Evolutionary conservation across 2,797 vertebrate genomes (phyloP), one percentile per base, ranked within the genome.

Genomic region (Chrosomus eos): DNA sequence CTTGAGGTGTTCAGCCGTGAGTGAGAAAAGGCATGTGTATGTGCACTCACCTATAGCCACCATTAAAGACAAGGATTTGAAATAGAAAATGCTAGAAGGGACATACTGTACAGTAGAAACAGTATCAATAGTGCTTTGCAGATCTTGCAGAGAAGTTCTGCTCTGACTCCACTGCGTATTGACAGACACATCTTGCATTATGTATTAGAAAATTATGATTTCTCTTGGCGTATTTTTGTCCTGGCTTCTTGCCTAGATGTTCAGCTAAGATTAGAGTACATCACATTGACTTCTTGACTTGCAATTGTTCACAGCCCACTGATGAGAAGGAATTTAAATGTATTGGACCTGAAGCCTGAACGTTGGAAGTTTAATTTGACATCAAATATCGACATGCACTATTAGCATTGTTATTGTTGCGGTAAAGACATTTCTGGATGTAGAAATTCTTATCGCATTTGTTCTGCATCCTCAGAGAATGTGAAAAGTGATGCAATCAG

Each of bases 161-260:
- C 53, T 78, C n/a, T 53, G 45, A 83, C 45, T 33, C 33, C 13
- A 13, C 10, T 13, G 45, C 2, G 1, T 67, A 73, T 23, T 45
- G 58, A 80, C n/a, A 33, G 60, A 66, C n/a, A 60, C 19, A 11
- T 31, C 18, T 75, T 83, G 33, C 26, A 79, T 45, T 55, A 79
- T 55, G 43, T 23, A 86, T 79, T 38, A 64, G 51, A 72, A 89
- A 83, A 90, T 81, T 88, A 85, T 80, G 64, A 86, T 83, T 88
- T 90, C 87, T 79, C 79, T 88, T 68, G 89, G 85, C 77, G 84
- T 68, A 43, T 64, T 78, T 78, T 48, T 78, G 76, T 88, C 86
- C 88, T 91, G 91, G 90, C 88, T 83, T 74, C 77, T 82, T 90
- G 91, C 91, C 90, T 87, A 90, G 88, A 31, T 83, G 88, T 87